phyloP scores from a whole-genome alignment of 2,888 invertebrate species.

The Drosophila anceps region DNA sequence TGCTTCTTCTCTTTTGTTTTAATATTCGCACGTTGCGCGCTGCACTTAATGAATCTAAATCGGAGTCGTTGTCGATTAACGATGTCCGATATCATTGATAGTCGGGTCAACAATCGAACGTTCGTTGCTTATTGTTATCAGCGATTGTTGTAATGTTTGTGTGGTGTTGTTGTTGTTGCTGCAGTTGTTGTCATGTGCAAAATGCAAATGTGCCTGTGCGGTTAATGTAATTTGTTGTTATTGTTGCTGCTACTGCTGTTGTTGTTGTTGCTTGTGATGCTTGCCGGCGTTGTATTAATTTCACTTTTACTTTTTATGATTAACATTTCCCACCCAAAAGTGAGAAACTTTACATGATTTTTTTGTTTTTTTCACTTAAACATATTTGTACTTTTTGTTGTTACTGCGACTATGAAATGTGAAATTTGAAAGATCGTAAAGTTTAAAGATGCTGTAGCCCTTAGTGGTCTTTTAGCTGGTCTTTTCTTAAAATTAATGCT shows the following conservation, averaged over 20 bases:
- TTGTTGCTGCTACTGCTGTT: slow-evolving; percentile 16
- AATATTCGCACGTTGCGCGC: slow-evolving; percentile 11
- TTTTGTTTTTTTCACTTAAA: slow-evolving; percentile 58
- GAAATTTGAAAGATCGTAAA: slow-evolving; percentile 79
- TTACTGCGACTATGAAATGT: slow-evolving; percentile 71
- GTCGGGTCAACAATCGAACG: slow-evolving; percentile 54
- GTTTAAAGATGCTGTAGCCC: slow-evolving; percentile 63
- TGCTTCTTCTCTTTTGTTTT: slow-evolving; percentile 8
- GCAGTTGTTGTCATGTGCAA: slow-evolving; percentile 60
- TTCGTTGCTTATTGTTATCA: slow-evolving; percentile 65
- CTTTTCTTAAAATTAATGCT: slow-evolving; percentile 53
- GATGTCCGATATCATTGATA: slow-evolving; percentile 53
- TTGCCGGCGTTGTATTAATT: slow-evolving; percentile 71
- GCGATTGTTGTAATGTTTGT: slow-evolving; percentile 54
- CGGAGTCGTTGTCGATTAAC: slow-evolving; percentile 18
- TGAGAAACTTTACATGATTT: slow-evolving; percentile 74
- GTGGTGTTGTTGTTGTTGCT: slow-evolving; percentile 27
- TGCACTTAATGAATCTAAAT: slow-evolving; percentile 55
- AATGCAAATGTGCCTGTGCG: slow-evolving; percentile 73
- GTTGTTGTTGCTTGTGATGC: slow-evolving; percentile 35
- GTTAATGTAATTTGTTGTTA: slow-evolving; percentile 67
- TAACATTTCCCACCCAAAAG: slow-evolving; percentile 81
- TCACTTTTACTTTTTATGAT: slow-evolving; percentile 81
- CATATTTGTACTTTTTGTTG: slow-evolving; percentile 59
- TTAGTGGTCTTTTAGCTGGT: slow-evolving; percentile 27